Conservation (phyloP, 2,888 invertebrate genomes). For the Pterostichus madidus region DNA sequence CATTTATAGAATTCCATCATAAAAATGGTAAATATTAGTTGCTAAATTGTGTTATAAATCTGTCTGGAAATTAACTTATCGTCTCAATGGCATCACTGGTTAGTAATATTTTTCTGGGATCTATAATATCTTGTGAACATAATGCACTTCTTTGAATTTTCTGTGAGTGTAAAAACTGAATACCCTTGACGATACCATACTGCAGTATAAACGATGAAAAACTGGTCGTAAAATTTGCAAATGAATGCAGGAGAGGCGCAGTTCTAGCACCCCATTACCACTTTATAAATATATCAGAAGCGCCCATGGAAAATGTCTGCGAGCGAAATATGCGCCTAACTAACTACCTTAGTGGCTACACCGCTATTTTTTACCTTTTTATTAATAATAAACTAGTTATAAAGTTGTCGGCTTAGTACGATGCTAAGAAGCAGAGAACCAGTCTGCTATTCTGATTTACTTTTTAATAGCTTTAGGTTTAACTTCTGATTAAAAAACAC, state of each 20-base stretch:
- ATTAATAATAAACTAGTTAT: constrained; percentile 50
- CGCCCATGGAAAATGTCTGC: constrained; percentile 16
- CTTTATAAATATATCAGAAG: constrained; percentile 52
- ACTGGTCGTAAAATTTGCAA: constrained; percentile 38
- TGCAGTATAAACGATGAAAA: constrained; percentile 34
- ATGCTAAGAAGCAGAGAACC: constrained; percentile 18
- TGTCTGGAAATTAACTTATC: too few relatives aligned
- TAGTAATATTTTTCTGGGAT: too few relatives aligned
- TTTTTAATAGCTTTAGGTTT: constrained; percentile 3
- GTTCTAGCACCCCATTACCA: constrained; percentile 46
- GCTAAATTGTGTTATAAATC: too few relatives aligned
- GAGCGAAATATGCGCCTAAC: constrained; percentile 39
- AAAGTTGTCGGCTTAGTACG: constrained; percentile 43
- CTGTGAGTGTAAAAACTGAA: neutral
- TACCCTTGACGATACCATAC: neutral
- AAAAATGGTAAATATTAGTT: too few relatives aligned
- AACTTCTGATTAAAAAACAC: constrained; percentile 29
- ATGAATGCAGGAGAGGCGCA: constrained; percentile 42
- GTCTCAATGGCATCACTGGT: too few relatives aligned
- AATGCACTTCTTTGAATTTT: too few relatives aligned
- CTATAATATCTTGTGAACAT: too few relatives aligned
- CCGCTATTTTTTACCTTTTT: constrained; percentile 40
- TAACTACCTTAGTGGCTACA: constrained; percentile 33
- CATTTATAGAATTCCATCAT: too few relatives aligned
- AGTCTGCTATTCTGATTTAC: constrained; percentile 25